These are phyloP conservation scores for Gadus chalcogrammus DNA, from an alignment of 2,113 vertebrate species.

Conservation along the genomic window DNA sequence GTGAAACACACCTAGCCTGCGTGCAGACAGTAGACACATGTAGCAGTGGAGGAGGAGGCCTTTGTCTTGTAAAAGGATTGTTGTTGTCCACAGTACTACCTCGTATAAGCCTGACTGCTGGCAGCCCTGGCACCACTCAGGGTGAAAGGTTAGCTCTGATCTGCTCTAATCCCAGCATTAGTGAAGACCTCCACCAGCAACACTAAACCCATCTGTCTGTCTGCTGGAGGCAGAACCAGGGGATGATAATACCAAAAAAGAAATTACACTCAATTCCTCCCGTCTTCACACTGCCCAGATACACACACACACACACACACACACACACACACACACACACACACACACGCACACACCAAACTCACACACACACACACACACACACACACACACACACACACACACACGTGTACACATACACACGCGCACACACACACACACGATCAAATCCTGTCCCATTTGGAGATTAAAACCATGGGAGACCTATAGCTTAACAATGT, in stretches of 20 bases:
- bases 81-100: too few relatives aligned
- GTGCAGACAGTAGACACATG: too few relatives aligned
- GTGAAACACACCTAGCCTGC: too few relatives aligned
- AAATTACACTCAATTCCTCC: background rate
- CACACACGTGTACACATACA: too few relatives aligned
- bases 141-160: constrained; percentile 1
- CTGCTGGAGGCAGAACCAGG: background rate
- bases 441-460: background rate
- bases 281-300: background rate
- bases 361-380: background rate
- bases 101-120: too few relatives aligned
- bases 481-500: background rate
- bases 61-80: too few relatives aligned
- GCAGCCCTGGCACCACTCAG: background rate
- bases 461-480: background rate
- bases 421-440: background rate
- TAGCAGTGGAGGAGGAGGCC: too few relatives aligned
- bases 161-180: background rate
- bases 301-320: background rate
- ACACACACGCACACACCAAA: too few relatives aligned
- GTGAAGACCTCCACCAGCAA: background rate
- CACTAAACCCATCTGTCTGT: constrained; percentile 1
- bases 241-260: background rate
- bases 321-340: too few relatives aligned
- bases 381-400: background rate